Conservation (phyloP, 35 echinoderm and acorn worm species). For the Amphiura filiformis region DNA sequence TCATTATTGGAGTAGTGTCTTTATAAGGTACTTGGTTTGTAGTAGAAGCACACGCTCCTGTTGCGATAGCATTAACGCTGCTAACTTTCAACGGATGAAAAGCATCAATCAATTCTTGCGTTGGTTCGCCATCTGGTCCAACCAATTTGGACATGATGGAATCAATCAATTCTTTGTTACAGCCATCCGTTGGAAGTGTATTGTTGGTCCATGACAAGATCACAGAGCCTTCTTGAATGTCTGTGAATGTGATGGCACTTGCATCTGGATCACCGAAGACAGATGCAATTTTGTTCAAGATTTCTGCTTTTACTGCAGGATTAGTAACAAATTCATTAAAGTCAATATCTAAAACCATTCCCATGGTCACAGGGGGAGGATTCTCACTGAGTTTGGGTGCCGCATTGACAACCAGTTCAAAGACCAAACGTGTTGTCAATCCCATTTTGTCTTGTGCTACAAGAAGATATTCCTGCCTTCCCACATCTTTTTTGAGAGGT, state of each 20-base stretch:
- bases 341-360: slow-evolving; percentile 73
- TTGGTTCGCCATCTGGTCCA: slow-evolving; percentile 60
- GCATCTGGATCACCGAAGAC: slow-evolving; percentile 85
- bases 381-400: background rate
- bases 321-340: slow-evolving; percentile 84
- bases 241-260: slow-evolving; percentile 76
- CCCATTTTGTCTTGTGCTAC: slow-evolving; percentile 74
- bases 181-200: slow-evolving; percentile 65
- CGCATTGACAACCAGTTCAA: slow-evolving; percentile 75
- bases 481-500: slow-evolving; percentile 26
- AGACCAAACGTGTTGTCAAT: slow-evolving; percentile 18
- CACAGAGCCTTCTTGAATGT: slow-evolving; percentile 76
- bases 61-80: slow-evolving; percentile 52
- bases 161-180: slow-evolving; percentile 62
- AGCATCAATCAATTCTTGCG: slow-evolving; percentile 81
- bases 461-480: slow-evolving; percentile 35
- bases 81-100: slow-evolving; percentile 70
- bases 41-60: slow-evolving; percentile 50
- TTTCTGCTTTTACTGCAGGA: slow-evolving; percentile 52
- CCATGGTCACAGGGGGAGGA: slow-evolving; percentile 75
- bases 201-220: slow-evolving; percentile 93
- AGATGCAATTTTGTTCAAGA: slow-evolving; percentile 74
- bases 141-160: slow-evolving; percentile 80
- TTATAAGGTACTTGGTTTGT: background rate
- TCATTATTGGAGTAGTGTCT: slow-evolving; percentile 4